phyloP scores from a whole-genome alignment of 2,113 vertebrate species.

The Myotis lucifugus region DNA sequence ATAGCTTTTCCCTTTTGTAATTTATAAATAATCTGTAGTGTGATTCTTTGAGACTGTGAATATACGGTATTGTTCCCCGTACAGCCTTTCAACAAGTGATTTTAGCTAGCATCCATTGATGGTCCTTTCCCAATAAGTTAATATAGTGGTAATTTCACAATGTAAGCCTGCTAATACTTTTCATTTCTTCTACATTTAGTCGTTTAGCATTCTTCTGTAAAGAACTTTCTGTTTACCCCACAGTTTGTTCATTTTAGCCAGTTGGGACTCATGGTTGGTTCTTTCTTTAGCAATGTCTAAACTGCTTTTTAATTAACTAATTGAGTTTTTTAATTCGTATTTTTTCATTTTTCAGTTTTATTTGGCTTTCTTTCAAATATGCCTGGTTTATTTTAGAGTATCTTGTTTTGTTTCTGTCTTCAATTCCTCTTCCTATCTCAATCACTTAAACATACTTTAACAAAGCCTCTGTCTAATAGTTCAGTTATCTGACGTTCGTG shows the following conservation, averaged over 20 bases:
- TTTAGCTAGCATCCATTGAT: not conserved
- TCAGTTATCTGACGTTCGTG: conserved; percentile 23
- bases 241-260: not conserved
- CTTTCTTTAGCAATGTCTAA: not conserved
- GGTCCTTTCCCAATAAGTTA: not conserved
- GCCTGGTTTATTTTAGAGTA: not conserved
- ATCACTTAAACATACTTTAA: not conserved
- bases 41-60: not conserved
- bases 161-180: not conserved
- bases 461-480: not conserved
- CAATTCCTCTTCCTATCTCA: not conserved
- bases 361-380: conserved; percentile 44
- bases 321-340: not conserved
- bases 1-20: not conserved
- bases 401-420: conserved; percentile 31
- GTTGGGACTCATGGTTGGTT: not conserved
- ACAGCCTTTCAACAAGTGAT: not conserved
- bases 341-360: not conserved
- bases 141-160: not conserved
- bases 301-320: not conserved
- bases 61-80: not conserved
- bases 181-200: not conserved
- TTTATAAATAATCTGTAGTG: not conserved
- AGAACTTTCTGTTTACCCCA: not conserved
- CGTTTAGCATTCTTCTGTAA: not conserved